phyloP scores from a whole-genome alignment of 2,888 invertebrate genomes.

The Phaedon cochleariae region DNA sequence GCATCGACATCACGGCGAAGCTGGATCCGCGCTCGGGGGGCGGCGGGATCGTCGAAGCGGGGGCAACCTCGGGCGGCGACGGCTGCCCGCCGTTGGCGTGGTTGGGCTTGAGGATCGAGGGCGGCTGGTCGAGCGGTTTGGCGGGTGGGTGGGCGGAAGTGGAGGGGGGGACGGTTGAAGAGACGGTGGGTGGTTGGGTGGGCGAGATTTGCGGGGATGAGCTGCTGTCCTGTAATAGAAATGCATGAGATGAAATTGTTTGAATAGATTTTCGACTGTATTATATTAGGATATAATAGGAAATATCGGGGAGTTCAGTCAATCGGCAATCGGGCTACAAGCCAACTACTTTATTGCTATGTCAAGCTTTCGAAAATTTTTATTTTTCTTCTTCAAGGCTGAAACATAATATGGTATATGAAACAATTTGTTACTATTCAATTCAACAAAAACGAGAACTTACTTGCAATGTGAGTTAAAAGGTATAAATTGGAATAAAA shows the following conservation, averaged over 20 bases:
- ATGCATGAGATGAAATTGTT: neutral
- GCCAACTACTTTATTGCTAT: too few relatives aligned
- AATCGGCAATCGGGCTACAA: too few relatives aligned
- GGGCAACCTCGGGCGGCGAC: constrained; percentile 47
- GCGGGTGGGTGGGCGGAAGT: constrained; percentile 57
- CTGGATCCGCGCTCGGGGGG: constrained; percentile 91
- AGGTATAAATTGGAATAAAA: too few relatives aligned
- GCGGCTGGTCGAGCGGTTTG: constrained; percentile 49
- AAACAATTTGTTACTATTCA: too few relatives aligned
- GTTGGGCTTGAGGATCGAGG: constrained; percentile 60
- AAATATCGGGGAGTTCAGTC: too few relatives aligned
- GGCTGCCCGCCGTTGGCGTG: constrained; percentile 43
- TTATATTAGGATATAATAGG: too few relatives aligned
- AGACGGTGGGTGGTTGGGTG: constrained; percentile 56
- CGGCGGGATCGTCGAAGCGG: constrained; percentile 66
- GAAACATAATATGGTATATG: too few relatives aligned
- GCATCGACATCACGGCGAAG: constrained; percentile 82
- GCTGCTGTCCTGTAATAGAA: neutral
- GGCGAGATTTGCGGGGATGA: neutral
- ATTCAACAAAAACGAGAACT: too few relatives aligned
- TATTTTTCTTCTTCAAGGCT: too few relatives aligned
- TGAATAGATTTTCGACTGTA: too few relatives aligned
- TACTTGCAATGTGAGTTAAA: too few relatives aligned
- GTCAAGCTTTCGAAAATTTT: too few relatives aligned
- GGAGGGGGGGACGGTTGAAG: constrained; percentile 48